These are phyloP conservation scores for Toxostoma redivivum DNA, from an alignment of 2,113 vertebrate species.

Conservation along the genomic window DNA sequence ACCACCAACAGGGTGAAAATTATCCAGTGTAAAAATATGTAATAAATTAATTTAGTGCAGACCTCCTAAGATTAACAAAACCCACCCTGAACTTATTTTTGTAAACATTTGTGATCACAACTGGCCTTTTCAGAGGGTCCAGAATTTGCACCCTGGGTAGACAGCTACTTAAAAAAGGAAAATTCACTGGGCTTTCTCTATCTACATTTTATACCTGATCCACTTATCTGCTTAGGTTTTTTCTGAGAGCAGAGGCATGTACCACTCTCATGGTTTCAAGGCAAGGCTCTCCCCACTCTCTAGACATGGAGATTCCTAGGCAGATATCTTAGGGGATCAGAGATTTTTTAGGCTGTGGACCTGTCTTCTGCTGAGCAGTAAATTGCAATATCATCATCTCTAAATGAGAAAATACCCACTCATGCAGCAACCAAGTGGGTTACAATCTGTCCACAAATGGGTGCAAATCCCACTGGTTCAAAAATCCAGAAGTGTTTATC, in stretches of 20 bases:
- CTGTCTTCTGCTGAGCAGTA: background rate
- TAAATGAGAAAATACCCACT: background rate
- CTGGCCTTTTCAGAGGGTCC: background rate
- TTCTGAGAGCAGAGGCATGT: background rate
- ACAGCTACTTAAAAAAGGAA: background rate
- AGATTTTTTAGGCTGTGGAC: background rate
- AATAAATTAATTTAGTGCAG: background rate
- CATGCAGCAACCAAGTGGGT: background rate
- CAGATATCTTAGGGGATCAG: background rate
- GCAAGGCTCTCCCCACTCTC: background rate
- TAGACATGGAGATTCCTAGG: background rate
- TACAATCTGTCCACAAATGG: background rate
- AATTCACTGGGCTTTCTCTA: background rate
- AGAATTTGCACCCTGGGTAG: background rate
- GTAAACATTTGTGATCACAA: background rate
- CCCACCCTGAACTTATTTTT: background rate
- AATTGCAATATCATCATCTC: background rate
- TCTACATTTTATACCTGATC: background rate
- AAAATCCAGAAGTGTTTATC: background rate
- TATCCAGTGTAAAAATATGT: background rate
- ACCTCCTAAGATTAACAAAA: conserved; percentile 8
- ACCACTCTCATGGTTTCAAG: background rate
- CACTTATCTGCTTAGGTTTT: background rate
- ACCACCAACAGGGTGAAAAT: background rate
- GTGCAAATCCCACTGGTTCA: background rate